phyloP scores from a whole-genome alignment of 23 tunicate genomes.

The Diplosoma virens region DNA sequence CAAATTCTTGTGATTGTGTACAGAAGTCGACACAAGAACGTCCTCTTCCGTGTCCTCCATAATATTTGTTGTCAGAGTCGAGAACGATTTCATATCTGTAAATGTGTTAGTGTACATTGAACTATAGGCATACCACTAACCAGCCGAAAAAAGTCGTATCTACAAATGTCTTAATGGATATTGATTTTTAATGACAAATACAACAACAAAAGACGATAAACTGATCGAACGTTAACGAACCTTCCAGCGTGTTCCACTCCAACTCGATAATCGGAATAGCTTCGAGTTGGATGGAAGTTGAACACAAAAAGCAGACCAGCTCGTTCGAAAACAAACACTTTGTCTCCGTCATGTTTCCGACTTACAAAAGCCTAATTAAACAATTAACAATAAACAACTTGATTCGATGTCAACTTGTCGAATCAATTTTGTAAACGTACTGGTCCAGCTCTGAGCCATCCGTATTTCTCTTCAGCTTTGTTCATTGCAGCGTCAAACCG shows the following conservation, averaged over 20 bases:
- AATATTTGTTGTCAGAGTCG: constrained; percentile 58
- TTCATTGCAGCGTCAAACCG: constrained; percentile 78
- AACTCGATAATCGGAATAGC: constrained; percentile 19
- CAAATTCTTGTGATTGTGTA: constrained; percentile 28
- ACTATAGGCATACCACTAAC: no score
- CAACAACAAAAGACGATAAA: no score
- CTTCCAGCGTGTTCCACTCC: constrained; percentile 37
- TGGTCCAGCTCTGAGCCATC: constrained; percentile 69
- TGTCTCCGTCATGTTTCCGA: constrained; percentile 14
- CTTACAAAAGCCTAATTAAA: constrained; percentile 23
- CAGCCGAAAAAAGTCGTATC: no score
- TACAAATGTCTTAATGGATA: no score
- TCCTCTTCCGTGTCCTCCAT: constrained; percentile 63
- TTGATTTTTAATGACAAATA: no score
- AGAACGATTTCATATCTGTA: constrained; percentile 61
- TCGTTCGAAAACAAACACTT: constrained; percentile 31
- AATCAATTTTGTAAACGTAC: constrained; percentile 7
- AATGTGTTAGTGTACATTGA: neutral
- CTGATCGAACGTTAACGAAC: no score
- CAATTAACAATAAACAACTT: neutral
- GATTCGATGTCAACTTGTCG: neutral
- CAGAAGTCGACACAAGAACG: constrained; percentile 36
- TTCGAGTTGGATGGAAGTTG: constrained; percentile 35
- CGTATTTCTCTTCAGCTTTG: constrained; percentile 57
- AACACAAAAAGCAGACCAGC: constrained; percentile 22